phyloP scores from a whole-genome alignment of 2,888 invertebrate species.

The Epinotia demarniana region DNA sequence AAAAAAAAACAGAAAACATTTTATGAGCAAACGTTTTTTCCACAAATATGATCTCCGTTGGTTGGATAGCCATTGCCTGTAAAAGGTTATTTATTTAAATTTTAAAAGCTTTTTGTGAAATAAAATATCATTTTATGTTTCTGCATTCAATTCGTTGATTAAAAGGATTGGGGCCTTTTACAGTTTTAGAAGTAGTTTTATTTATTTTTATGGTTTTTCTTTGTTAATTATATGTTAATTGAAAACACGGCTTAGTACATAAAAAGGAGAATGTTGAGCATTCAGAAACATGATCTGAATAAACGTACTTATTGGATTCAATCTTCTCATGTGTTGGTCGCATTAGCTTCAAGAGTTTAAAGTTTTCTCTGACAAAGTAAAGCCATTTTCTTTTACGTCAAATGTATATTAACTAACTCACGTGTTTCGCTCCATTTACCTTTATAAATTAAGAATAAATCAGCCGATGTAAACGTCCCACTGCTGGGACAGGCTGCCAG shows the following conservation, averaged over 20 bases:
- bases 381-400: too few relatives aligned
- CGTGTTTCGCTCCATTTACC: too few relatives aligned
- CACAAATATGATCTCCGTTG: background rate
- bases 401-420: too few relatives aligned
- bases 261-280: background rate
- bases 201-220: background rate
- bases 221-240: background rate
- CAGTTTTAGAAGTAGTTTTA: background rate
- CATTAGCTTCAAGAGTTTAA: too few relatives aligned
- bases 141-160: background rate
- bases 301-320: background rate
- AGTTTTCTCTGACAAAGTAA: too few relatives aligned
- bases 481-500: too few relatives aligned
- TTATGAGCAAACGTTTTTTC: background rate
- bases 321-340: background rate
- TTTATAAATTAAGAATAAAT: too few relatives aligned
- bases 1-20: background rate
- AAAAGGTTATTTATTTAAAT: slow-evolving; percentile 30
- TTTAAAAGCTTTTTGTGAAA: slow-evolving; percentile 24
- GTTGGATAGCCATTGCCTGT: background rate
- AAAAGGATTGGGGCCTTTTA: background rate
- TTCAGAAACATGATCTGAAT: background rate
- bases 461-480: too few relatives aligned
- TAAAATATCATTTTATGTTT: slow-evolving; percentile 15
- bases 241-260: background rate